A percentile compares a stretch with the other conserved stretches of the same genome.
Conservation (phyloP, 2,797 vertebrate genomes). For the Melanotaenia maccullochi region DNA sequence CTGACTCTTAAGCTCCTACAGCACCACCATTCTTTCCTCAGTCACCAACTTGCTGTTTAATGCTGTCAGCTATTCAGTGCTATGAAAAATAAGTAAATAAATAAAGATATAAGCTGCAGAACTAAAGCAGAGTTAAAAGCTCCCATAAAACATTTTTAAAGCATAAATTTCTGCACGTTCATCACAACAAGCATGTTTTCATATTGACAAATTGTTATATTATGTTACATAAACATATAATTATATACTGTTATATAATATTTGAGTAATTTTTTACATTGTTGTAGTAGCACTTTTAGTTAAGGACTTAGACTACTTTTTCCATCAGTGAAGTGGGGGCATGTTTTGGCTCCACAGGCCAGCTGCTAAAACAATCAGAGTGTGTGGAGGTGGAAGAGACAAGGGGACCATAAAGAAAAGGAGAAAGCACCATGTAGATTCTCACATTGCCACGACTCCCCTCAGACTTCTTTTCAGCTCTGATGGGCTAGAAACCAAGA, state of each 20-base stretch:
- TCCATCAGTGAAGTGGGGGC: conserved; percentile 33
- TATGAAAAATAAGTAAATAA: neutral
- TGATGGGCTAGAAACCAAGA: conserved; percentile 12
- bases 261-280: neutral
- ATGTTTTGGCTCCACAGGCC: conserved; percentile 64
- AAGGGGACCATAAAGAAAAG: conserved; percentile 55
- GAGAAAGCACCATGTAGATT: conserved; percentile 46
- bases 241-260: neutral
- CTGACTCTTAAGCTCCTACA: neutral
- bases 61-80: neutral
- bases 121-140: neutral
- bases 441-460: conserved; percentile 45
- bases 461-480: conserved; percentile 15
- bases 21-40: neutral
- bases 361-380: conserved; percentile 84
- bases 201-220: neutral
- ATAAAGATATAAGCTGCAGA: neutral
- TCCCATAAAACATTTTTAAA: neutral
- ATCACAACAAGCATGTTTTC: neutral
- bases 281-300: conserved; percentile 1
- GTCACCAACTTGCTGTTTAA: neutral
- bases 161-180: neutral
- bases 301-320: conserved; percentile 15
- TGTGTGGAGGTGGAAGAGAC: conserved; percentile 67
- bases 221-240: too few species aligned